Base-by-base conservation (phyloP, 2,797 vertebrate genomes). In the Sternarchorhynchus goeldii region DNA sequence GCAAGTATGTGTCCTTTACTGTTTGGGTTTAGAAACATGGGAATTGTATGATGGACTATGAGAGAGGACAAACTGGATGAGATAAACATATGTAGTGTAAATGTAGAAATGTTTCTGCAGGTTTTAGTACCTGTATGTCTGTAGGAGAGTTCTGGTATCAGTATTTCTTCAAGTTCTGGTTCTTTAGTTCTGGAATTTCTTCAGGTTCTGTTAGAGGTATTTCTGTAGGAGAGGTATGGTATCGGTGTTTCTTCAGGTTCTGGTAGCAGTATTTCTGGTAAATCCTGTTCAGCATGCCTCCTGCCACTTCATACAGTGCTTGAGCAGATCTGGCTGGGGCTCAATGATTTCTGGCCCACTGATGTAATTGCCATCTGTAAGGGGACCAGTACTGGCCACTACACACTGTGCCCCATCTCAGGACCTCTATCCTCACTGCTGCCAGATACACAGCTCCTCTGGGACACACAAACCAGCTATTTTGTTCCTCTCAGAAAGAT, bases 281-380 rank as follows among this genome's bases (percentile, higher is more conserved):
- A 25, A 75, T 63, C 29, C 59, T 16, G 73, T 73, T 53, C 67
- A 60, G 73, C 59, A 64, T 39, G 41, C 65, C 14, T 57, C 25
- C 53, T 29, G 21, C 57, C 31, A 29, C 73, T 76, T 72, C 57
- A 60, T 81, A 67, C 68, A 74, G 76, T 57, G 79, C 67, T 73
- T 76, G 67, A 25, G 2, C 55, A 60, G 53, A 57, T 18, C 55
- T 84, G 74, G 77, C 80, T 73, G 71, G 45, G 57, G 64, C 72
- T 59, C 66, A 63, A 55, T 71, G 80, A 72, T 64, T 79, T 84
- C 79, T 79, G 41, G 41, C 41, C 41, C 41, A 45, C 41, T 45
- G 80, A 84, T 77, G 77, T 78, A 83, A 83, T 78, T 80, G 50
- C 79, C 82, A 81, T 83, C 82, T 83, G 82, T 78, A 77, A 68